phyloP scores from a whole-genome alignment of 2,113 vertebrate species.

The Engraulis encrasicolus region DNA sequence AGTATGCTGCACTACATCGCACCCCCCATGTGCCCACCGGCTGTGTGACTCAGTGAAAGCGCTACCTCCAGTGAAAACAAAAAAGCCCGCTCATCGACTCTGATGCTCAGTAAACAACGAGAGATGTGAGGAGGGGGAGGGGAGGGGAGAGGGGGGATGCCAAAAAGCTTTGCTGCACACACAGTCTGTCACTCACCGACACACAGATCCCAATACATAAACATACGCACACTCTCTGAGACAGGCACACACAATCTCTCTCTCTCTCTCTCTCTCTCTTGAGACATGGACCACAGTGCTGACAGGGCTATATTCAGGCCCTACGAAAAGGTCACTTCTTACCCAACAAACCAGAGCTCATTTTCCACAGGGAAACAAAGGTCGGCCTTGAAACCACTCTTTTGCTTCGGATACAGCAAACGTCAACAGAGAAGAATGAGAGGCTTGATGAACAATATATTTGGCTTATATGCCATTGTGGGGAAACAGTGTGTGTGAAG shows the following conservation, averaged over 20 bases:
- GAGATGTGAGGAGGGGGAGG: too few relatives aligned
- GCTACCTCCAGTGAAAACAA: conserved; percentile 22
- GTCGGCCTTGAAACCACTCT: conserved; percentile 21
- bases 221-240: too few relatives aligned
- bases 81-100: not conserved
- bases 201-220: too few relatives aligned
- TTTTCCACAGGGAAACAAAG: conserved; percentile 38
- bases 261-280: not conserved
- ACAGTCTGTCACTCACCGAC: too few relatives aligned
- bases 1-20: not conserved
- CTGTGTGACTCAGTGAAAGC: conserved; percentile 12
- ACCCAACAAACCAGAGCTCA: conserved; percentile 25
- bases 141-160: too few relatives aligned
- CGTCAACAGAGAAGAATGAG: conserved; percentile 23
- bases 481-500: not conserved
- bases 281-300: not conserved
- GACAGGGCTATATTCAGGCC: conserved; percentile 19
- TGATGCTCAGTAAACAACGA: conserved; percentile 22
- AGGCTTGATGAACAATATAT: conserved; percentile 28
- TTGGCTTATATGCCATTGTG: conserved; percentile 21
- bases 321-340: conserved; percentile 40
- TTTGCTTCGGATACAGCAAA: conserved; percentile 13
- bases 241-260: conserved; percentile 8
- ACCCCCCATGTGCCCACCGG: not conserved
- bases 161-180: too few relatives aligned